Evolutionary conservation across 2,113 vertebrate species (phyloP).

Genomic region (Dasyprocta punctata): DNA sequence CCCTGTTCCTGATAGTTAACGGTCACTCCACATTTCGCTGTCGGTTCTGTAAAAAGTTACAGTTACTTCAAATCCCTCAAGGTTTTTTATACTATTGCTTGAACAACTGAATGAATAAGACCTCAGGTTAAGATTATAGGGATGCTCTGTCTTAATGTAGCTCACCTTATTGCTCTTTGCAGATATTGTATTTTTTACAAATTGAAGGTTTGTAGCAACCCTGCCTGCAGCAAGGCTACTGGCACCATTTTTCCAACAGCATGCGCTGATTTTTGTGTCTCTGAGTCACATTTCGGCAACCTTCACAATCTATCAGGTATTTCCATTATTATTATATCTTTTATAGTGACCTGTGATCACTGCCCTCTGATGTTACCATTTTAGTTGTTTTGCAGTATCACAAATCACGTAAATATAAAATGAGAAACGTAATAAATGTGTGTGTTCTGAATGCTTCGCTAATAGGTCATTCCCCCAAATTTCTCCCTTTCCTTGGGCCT

Average conservation of each 20-base stretch:
- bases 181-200: background rate
- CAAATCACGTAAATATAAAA: background rate
- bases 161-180: background rate
- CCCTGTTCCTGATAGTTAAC: background rate
- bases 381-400: background rate
- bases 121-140: background rate
- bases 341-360: background rate
- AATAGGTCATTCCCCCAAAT: background rate
- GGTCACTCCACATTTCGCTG: background rate
- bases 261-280: background rate
- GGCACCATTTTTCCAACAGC: background rate
- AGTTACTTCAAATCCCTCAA: constrained; percentile 22
- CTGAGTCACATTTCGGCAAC: background rate
- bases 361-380: background rate
- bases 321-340: background rate
- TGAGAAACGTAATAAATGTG: background rate
- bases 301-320: background rate
- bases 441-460: background rate
- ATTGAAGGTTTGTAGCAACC: background rate
- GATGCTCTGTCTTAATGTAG: background rate
- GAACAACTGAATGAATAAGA: background rate
- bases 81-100: background rate
- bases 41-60: background rate
- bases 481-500: background rate
- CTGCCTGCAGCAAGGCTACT: background rate